A percentile compares a stretch with the other conserved stretches of the same genome.
phyloP scores from a whole-genome alignment of 2,888 invertebrate species.

The Hemicrepidius hirtus region DNA sequence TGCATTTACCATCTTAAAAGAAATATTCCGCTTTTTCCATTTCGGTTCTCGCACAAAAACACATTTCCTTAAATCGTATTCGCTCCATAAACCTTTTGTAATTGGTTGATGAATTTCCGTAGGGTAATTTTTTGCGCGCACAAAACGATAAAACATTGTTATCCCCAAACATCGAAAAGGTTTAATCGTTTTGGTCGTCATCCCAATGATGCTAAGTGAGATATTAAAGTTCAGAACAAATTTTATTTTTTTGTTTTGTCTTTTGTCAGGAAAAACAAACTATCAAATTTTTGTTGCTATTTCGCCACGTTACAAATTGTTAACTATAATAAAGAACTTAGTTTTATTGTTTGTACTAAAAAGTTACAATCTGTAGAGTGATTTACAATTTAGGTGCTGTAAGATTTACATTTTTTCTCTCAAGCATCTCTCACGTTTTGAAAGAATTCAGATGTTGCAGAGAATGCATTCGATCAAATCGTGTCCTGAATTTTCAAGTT shows the following conservation, averaged over 20 bases:
- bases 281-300: too few relatives aligned
- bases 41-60: neutral
- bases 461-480: slow-evolving; percentile 27
- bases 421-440: neutral
- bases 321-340: neutral
- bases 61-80: slow-evolving; percentile 11
- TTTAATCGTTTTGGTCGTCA: neutral
- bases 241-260: neutral
- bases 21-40: neutral
- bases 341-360: neutral
- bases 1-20: too few relatives aligned
- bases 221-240: neutral
- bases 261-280: neutral
- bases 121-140: neutral
- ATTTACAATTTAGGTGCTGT: neutral
- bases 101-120: slow-evolving; percentile 13
- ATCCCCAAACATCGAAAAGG: neutral
- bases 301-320: neutral
- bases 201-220: neutral
- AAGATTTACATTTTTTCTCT: neutral
- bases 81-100: slow-evolving; percentile 6
- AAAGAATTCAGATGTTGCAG: slow-evolving; percentile 16
- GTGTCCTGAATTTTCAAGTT: slow-evolving; percentile 14
- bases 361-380: neutral
- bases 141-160: neutral